phyloP scores from a whole-genome alignment of 2,888 invertebrate genomes.

The Xestobium rufovillosum region DNA sequence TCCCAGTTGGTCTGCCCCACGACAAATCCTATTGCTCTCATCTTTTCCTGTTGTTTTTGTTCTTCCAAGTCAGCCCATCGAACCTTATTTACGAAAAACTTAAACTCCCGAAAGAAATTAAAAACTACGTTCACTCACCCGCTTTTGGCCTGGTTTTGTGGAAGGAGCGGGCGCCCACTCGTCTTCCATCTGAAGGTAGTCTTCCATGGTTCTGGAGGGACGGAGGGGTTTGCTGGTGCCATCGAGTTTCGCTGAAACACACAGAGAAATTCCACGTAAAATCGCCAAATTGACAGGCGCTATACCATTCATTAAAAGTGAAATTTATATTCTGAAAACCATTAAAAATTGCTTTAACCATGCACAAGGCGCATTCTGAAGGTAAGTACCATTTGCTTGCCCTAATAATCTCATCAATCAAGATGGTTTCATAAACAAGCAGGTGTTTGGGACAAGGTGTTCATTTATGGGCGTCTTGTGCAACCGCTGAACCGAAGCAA shows the following conservation, averaged over 20 bases:
- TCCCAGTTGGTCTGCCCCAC: constrained; percentile 96
- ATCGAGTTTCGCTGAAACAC: constrained; percentile 80
- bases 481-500: too few relatives aligned
- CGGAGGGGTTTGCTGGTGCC: constrained; percentile 73
- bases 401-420: too few relatives aligned
- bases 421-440: too few relatives aligned
- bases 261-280: constrained; percentile 19
- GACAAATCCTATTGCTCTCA: constrained; percentile 92
- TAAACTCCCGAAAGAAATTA: constrained; percentile 10
- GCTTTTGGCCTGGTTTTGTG: constrained; percentile 72
- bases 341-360: too few relatives aligned
- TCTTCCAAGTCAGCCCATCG: constrained; percentile 98
- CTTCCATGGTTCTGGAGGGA: constrained; percentile 75
- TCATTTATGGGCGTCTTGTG: too few relatives aligned
- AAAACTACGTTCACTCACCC: constrained; percentile 56
- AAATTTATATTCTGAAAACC: too few relatives aligned
- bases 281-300: constrained; percentile 9
- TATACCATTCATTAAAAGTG: too few relatives aligned
- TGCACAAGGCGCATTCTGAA: too few relatives aligned
- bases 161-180: constrained; percentile 58
- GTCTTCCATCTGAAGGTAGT: constrained; percentile 80
- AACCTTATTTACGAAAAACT: too few relatives aligned
- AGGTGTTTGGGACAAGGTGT: too few relatives aligned
- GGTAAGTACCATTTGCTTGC: too few relatives aligned
- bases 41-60: constrained; percentile 80